phyloP scores from a whole-genome alignment of 2,797 vertebrate species.

The Echiichthys vipera region DNA sequence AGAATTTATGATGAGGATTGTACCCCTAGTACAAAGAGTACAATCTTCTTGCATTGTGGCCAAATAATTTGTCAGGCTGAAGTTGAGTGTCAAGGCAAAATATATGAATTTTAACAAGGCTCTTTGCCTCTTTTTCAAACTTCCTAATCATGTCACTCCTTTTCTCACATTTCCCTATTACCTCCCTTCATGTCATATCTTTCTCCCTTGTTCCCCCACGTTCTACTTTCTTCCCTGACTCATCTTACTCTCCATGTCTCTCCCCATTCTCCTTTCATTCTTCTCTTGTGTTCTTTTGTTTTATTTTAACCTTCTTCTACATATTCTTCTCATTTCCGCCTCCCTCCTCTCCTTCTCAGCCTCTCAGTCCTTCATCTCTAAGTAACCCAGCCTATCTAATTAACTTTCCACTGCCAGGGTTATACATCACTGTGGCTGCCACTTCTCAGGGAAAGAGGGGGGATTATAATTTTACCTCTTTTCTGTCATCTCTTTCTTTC shows the following conservation, averaged over 20 bases:
- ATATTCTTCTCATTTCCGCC: constrained; percentile 30
- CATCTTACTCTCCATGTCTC: constrained; percentile 16
- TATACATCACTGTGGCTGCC: constrained; percentile 76
- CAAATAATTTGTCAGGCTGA: no score
- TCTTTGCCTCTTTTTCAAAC: constrained; percentile 18
- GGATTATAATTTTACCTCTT: constrained; percentile 70
- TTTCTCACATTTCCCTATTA: background rate
- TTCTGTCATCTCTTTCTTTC: constrained; percentile 56
- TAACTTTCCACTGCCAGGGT: constrained; percentile 74
- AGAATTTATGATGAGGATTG: constrained; percentile 12
- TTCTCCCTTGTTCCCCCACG: background rate
- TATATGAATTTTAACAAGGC: background rate
- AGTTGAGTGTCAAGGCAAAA: background rate
- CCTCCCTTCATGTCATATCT: background rate
- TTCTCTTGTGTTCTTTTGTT: constrained; percentile 10
- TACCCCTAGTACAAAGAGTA: background rate
- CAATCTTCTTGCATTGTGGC: background rate
- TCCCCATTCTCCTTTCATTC: constrained; percentile 15
- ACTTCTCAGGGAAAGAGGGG: constrained; percentile 53
- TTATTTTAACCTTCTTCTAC: constrained; percentile 27
- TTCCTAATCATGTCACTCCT: background rate
- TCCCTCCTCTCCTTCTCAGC: constrained; percentile 33
- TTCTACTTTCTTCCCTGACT: constrained; percentile 23
- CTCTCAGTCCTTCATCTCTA: constrained; percentile 70
- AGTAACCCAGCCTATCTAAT: constrained; percentile 78